A percentile compares a stretch with the other conserved stretches of the same genome.
Evolutionary conservation across 2,888 invertebrate species (phyloP).

Genomic region (Ichneumon xanthorius): DNA sequence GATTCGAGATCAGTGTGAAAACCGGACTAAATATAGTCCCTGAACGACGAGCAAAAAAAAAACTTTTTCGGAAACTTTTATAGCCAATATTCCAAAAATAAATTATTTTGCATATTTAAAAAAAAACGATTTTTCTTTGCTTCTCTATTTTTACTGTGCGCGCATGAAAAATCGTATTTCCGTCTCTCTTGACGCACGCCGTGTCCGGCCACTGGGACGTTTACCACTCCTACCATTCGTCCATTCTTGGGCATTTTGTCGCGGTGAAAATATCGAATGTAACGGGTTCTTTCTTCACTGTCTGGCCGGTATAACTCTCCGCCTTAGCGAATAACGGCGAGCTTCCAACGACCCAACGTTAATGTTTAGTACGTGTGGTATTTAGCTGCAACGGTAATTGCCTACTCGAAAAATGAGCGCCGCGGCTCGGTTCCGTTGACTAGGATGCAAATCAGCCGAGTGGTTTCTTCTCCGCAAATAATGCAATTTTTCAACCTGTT

Average conservation of each 20-base stretch:
- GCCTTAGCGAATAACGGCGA: constrained; percentile 31
- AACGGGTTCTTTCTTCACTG: not conserved
- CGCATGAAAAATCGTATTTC: too few relatives aligned
- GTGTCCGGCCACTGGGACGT: too few relatives aligned
- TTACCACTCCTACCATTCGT: not conserved
- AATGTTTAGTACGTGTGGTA: constrained; percentile 15
- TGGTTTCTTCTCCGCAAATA: not conserved
- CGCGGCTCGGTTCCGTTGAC: not conserved
- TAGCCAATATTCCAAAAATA: too few relatives aligned
- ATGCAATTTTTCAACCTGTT: not conserved
- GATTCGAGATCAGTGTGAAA: too few relatives aligned
- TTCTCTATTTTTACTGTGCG: too few relatives aligned
- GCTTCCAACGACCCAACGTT: constrained; percentile 17
- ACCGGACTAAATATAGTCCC: too few relatives aligned
- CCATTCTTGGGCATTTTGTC: not conserved
- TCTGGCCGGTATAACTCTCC: not conserved
- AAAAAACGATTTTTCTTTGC: too few relatives aligned
- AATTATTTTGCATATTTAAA: too few relatives aligned
- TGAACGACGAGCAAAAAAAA: too few relatives aligned
- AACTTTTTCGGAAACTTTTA: too few relatives aligned
- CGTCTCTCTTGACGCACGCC: too few relatives aligned
- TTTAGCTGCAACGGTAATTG: constrained; percentile 6
- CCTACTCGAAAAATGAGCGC: not conserved
- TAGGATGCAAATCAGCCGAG: too few relatives aligned
- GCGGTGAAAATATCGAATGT: not conserved